These are phyloP conservation scores for Tinea trinotella DNA, from an alignment of 2,888 invertebrate genomes.

Conservation along the genomic window DNA sequence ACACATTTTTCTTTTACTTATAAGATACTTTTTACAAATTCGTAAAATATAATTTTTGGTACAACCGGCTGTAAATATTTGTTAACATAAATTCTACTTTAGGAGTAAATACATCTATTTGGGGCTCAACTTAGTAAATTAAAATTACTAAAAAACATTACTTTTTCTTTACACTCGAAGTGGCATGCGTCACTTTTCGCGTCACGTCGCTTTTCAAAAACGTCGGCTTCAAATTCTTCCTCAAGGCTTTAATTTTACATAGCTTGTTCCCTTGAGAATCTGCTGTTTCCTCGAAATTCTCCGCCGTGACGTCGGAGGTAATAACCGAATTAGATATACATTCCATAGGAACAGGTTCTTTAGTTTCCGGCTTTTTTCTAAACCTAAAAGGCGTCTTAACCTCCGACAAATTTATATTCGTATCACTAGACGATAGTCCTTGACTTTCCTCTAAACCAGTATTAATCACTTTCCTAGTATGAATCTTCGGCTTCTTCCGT, in stretches of 20 bases:
- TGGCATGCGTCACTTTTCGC: background rate
- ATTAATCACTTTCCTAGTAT: slow-evolving; percentile 48
- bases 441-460: slow-evolving; percentile 42
- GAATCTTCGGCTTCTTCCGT: slow-evolving; percentile 59
- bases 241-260: slow-evolving; percentile 62
- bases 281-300: slow-evolving; percentile 56
- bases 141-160: slow-evolving; percentile 40
- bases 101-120: no score
- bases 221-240: slow-evolving; percentile 61
- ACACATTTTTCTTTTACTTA: no score
- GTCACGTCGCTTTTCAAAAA: slow-evolving; percentile 55
- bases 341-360: slow-evolving; percentile 62
- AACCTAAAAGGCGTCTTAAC: slow-evolving; percentile 62
- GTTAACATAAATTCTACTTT: no score
- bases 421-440: slow-evolving; percentile 64
- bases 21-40: no score
- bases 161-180: slow-evolving; percentile 62
- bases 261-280: slow-evolving; percentile 66
- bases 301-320: slow-evolving; percentile 57
- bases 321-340: slow-evolving; percentile 53
- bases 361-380: slow-evolving; percentile 54
- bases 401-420: slow-evolving; percentile 63
- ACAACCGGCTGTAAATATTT: no score
- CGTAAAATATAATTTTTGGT: no score
- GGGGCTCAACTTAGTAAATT: no score